These are phyloP conservation scores for Torymus tubicola DNA, from an alignment of 2,888 invertebrate species.

Conservation along the genomic window DNA sequence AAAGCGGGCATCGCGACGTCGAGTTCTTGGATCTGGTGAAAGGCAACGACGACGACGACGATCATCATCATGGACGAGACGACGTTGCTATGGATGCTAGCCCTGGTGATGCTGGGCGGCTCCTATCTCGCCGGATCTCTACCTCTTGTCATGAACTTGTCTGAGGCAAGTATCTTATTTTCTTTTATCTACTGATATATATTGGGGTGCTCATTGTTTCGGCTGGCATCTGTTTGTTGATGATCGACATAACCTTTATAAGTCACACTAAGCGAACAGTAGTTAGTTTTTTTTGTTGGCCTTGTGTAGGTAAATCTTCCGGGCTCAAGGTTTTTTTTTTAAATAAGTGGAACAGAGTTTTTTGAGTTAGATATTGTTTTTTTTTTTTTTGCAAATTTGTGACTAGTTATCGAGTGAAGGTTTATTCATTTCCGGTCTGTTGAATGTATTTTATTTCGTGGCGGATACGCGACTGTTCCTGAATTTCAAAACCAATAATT, in stretches of 20 bases:
- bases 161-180: constrained; percentile 85
- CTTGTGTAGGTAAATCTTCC: background rate
- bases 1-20: no score
- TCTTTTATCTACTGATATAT: background rate
- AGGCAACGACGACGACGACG: no score
- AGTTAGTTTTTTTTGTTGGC: constrained; percentile 28
- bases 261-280: background rate
- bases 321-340: no score
- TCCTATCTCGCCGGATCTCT: constrained; percentile 97
- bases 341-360: no score
- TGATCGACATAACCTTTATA: constrained; percentile 44
- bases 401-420: no score
- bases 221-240: constrained; percentile 23
- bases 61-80: constrained; percentile 86
- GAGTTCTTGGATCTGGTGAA: no score
- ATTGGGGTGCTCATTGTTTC: background rate
- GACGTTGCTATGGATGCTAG: constrained; percentile 87
- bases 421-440: no score
- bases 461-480: no score
- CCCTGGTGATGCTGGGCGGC: constrained; percentile 95
- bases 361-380: no score
- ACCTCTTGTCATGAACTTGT: constrained; percentile 94
- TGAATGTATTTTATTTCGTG: no score
- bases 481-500: no score
- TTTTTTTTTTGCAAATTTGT: no score